These are phyloP conservation scores for Drosophila yakuba DNA, from an alignment of 1,140 invertebrate genomes.

Conservation along the genomic window DNA sequence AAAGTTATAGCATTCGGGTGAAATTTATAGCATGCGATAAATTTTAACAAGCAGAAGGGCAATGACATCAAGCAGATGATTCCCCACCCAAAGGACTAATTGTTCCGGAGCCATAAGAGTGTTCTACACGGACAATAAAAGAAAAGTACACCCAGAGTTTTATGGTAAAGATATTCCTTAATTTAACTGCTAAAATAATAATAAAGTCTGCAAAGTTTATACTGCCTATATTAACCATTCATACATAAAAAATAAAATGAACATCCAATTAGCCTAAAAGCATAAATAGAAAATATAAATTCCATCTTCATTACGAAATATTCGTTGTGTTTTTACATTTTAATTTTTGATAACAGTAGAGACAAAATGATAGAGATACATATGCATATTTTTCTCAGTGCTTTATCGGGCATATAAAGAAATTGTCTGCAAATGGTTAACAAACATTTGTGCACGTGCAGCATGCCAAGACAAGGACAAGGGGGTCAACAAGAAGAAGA, in stretches of 20 bases:
- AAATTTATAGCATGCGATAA: constrained; percentile 78
- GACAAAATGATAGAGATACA: neutral
- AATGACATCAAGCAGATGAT: constrained; percentile 3
- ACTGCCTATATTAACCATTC: too few relatives aligned
- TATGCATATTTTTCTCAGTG: constrained; percentile 8
- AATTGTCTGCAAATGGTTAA: constrained; percentile 19
- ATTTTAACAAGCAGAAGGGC: constrained; percentile 62
- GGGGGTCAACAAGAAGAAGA: neutral
- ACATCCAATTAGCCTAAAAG: too few relatives aligned
- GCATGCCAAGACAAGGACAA: constrained; percentile 44
- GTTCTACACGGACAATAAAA: constrained; percentile 14
- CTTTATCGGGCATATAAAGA: constrained; percentile 20
- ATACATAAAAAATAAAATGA: too few relatives aligned
- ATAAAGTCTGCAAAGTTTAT: too few relatives aligned
- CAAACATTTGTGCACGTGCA: constrained; percentile 47
- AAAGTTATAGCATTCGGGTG: constrained; percentile 67
- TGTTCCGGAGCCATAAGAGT: constrained; percentile 38
- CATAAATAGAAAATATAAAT: too few relatives aligned
- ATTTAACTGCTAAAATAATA: neutral
- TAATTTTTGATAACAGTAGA: neutral
- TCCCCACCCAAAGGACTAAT: constrained; percentile 39
- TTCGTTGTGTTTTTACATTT: too few relatives aligned
- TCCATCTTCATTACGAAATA: neutral
- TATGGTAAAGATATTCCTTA: neutral
- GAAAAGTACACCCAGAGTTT: neutral